Evolutionary conservation across 2,113 vertebrate genomes (phyloP), one percentile per base, ranked within the genome.

Genomic region (Rhadina sibilatrix): DNA sequence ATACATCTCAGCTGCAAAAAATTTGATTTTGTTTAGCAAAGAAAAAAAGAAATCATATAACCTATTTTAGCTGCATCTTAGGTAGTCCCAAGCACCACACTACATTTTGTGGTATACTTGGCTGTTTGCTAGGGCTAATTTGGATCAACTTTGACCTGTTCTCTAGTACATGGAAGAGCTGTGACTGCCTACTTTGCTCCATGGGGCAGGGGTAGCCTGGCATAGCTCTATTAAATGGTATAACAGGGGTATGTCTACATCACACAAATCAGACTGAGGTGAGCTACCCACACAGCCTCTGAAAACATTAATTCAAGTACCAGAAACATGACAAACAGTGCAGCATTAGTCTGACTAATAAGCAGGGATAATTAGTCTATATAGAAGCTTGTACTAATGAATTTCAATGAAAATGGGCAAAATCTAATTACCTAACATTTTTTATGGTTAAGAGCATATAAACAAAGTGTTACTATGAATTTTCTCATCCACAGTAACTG

Each of bases 331-430:
- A 83, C 13, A 85, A 88, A 72, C 19, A 60, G 33, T 71, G 40
- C 35, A 65, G 37, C 57, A 80, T 77, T 80, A 72, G 53, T 61
- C 71, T 86, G 82, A 92, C 59, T 93, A 90, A 92, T 69, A 88
- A 92, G 37, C 68, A 81, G 35, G 24, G 52, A 44, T 89, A 89
- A 89, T 84, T 63, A 90, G 56, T 75, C 83, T 74, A 59, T 74
- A 66, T 47, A 66, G 83, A 42, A 89, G 54, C 47, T 88, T 74
- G 42, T 54, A 47, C 64, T 90, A 83, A 93, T 40, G 83, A 95
- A 83, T 81, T 81, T 89, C 60, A 92, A 63, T 40, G 64, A 87
- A 96, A 95, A 83, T 68, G 22, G 38, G 35, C 33, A 83, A 81
- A 81, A 81, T 42, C 68, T 83, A 92, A 92, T 89, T 92, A 78